Percentiles rank a stretch among this genome's conserved stretches.
phyloP scores from a whole-genome alignment of 2,797 vertebrate species.

The Diplodus puntazzo region DNA sequence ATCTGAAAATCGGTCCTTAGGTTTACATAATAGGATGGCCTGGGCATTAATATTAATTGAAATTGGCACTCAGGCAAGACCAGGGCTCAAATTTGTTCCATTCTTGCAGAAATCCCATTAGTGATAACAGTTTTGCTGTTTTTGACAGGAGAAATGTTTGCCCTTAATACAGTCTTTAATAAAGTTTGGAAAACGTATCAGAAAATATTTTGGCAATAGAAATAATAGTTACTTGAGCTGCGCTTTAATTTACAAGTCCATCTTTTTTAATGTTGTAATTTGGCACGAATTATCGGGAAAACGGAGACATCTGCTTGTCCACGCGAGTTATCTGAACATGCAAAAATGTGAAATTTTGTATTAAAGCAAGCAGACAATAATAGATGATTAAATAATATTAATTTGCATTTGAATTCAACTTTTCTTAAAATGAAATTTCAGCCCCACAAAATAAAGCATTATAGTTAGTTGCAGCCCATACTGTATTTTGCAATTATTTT shows the following conservation, averaged over 20 bases:
- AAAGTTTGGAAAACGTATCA: neutral
- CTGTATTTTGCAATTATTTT: neutral
- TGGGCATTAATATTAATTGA: constrained; percentile 39
- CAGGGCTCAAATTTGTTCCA: neutral
- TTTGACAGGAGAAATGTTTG: constrained; percentile 7
- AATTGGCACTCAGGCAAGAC: constrained; percentile 33
- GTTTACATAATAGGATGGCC: constrained; percentile 32
- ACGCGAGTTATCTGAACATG: neutral
- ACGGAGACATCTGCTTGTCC: neutral
- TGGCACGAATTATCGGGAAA: neutral
- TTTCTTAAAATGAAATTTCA: neutral
- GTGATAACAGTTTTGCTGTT: constrained; percentile 10
- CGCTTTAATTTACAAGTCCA: neutral
- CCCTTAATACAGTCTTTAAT: neutral
- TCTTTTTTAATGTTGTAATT: neutral
- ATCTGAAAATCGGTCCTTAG: constrained; percentile 48
- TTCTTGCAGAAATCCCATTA: constrained; percentile 7
- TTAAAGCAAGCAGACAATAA: neutral
- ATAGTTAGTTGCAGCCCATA: neutral
- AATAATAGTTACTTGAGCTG: neutral
- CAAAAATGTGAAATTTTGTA: neutral
- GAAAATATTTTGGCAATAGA: neutral
- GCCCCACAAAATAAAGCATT: neutral
- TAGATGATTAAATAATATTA: neutral
- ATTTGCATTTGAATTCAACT: too few relatives aligned